Base-by-base conservation (phyloP, 1,140 invertebrate genomes). In the Euschistus heros region DNA sequence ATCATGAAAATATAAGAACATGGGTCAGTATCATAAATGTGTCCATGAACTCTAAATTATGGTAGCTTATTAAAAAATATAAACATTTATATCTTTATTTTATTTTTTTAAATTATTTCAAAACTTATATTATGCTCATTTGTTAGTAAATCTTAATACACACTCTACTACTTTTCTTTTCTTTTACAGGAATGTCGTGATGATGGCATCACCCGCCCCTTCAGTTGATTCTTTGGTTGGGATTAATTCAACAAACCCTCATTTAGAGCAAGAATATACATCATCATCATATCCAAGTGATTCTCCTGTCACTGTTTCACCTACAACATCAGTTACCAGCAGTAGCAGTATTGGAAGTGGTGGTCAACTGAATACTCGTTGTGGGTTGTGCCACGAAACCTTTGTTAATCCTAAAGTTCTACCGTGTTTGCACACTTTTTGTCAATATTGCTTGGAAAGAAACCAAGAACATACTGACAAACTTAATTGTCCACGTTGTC, bases 171-270 rank as follows among this genome's bases (percentile, higher is more conserved):
- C 18, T 61, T n/a, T 46, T 27, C 18, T 71, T 71, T 69, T 71
- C 69, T 72, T 70, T 80, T 79, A 18, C 78, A 82, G 82, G 82
- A 78, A 83, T 83, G 81, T 81, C 79, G 76, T 84, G 81, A 84
- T 84, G 77, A 85, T 86, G 84, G 84, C 85, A 78, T 89, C 86
- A 74, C 86, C 87, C 74, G 92, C 91, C 80, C 88, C 89, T 76
- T 92, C 90, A 77, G 80, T 92, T 80, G 89, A 92, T 83, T 92
- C 89, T 79, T 80, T 89, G 78, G 84, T 84, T 74, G 88, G 89
- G 84, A 87, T 87, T 76, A 90, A 69, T 68, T 91, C 89, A 74
- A 85, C 91, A 78, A 88, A 88, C 81, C 91, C 89, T 72, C 83
- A 84, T 68, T 80, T 85, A 71, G 86, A 88, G 75, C 81, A 82